Conservation (phyloP, 2,797 vertebrate species). For the Xiphorhynchus erythropygius region DNA sequence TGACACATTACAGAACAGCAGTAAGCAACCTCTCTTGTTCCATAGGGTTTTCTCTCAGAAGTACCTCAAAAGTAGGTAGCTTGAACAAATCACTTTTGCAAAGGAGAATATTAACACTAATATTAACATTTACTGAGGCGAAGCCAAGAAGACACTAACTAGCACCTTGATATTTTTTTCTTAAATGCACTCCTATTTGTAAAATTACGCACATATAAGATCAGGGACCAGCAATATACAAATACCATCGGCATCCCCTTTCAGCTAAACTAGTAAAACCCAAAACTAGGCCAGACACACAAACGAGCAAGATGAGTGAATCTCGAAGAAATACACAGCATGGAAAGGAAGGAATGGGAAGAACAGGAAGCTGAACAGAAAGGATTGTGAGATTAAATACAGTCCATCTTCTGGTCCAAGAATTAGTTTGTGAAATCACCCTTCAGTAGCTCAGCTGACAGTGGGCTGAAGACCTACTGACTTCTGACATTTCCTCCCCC, state of each 20-base stretch:
- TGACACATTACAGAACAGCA: slow-evolving; percentile 42
- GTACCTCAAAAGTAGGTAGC: slow-evolving; percentile 66
- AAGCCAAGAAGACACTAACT: slow-evolving; percentile 68
- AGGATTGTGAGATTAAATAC: background rate
- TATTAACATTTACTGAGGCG: slow-evolving; percentile 56
- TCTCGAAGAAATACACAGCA: slow-evolving; percentile 14
- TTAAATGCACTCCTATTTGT: slow-evolving; percentile 44
- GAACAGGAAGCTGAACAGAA: slow-evolving; percentile 56
- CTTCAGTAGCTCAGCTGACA: background rate
- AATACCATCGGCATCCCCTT: slow-evolving; percentile 17
- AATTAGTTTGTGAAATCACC: slow-evolving; percentile 20
- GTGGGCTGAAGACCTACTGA: slow-evolving; percentile 13
- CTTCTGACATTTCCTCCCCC: slow-evolving; percentile 14
- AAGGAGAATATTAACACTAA: slow-evolving; percentile 63
- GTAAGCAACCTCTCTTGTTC: slow-evolving; percentile 46
- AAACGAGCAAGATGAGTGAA: background rate
- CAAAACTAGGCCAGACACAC: slow-evolving; percentile 38
- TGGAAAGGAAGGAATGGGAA: slow-evolving; percentile 7
- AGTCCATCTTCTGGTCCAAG: slow-evolving; percentile 49
- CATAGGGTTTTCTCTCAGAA: slow-evolving; percentile 53
- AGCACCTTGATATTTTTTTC: slow-evolving; percentile 56
- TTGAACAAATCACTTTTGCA: slow-evolving; percentile 53
- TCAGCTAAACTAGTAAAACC: slow-evolving; percentile 50
- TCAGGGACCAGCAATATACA: slow-evolving; percentile 54
- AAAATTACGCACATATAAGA: slow-evolving; percentile 53